Evolutionary conservation across 2,797 vertebrate genomes (phyloP).

Genomic region (Poeciliopsis gracilis): DNA sequence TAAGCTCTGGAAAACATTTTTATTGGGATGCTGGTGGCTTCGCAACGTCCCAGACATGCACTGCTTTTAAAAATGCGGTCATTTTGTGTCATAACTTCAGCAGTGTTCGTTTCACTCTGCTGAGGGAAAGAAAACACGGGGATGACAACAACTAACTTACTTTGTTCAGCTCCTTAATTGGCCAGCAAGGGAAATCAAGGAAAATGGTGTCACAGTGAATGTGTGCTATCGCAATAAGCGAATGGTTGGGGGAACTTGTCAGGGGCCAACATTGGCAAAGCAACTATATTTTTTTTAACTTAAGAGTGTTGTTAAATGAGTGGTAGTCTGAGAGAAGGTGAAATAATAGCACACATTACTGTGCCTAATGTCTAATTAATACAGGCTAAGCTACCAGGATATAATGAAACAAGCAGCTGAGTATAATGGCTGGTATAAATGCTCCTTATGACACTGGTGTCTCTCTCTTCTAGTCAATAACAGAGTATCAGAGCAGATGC

Average conservation of each 20-base stretch:
- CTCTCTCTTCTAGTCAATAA: constrained; percentile 27
- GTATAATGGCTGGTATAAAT: constrained; percentile 27
- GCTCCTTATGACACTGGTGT: constrained; percentile 27
- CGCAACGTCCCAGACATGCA: constrained; percentile 28
- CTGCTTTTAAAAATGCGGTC: constrained; percentile 30
- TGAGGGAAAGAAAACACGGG: constrained; percentile 57
- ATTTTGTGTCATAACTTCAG: constrained; percentile 52
- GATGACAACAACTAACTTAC: constrained; percentile 68
- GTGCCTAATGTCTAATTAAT: constrained; percentile 44
- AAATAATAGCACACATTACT: constrained; percentile 30
- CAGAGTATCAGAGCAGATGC: constrained; percentile 39
- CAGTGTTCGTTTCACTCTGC: constrained; percentile 65
- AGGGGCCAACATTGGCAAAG: constrained; percentile 81
- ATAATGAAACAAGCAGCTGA: constrained; percentile 40
- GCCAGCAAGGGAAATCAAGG: constrained; percentile 90
- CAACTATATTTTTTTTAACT: constrained; percentile 70
- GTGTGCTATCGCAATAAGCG: constrained; percentile 77
- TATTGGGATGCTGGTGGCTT: constrained; percentile 6
- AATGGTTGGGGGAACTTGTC: constrained; percentile 82
- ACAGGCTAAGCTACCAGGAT: constrained; percentile 31
- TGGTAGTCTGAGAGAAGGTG: constrained; percentile 24
- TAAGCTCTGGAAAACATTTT: constrained; percentile 1
- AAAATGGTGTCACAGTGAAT: constrained; percentile 85
- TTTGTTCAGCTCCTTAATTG: constrained; percentile 88
- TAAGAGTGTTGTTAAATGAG: constrained; percentile 54